Base-by-base conservation (phyloP, 2,888 invertebrate genomes). In the Coenonympha arcania region DNA sequence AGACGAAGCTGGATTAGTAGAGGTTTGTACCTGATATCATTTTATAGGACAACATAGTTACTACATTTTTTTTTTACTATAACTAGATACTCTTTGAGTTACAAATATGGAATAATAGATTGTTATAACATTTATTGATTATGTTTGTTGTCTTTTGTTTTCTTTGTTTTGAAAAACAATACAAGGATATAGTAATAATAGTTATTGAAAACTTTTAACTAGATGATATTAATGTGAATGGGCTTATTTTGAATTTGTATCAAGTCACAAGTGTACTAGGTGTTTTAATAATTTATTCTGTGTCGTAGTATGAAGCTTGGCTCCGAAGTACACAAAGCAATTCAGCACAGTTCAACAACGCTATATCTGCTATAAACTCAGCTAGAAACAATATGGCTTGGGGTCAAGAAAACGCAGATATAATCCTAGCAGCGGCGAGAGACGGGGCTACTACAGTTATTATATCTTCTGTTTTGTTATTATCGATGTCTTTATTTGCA, bases 271-370 rank as follows among this genome's bases (percentile, higher is more conserved):
- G n/a, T n/a, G n/a, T n/a, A n/a, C n/a, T n/a, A n/a, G n/a, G n/a
- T n/a, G n/a, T n/a, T n/a, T n/a, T n/a, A n/a, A n/a, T n/a, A n/a
- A n/a, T n/a, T n/a, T n/a, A 31, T 39, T 45, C 48, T 54, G 40
- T 22, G 30, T 67, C 60, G 3, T 68, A 84, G 84, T 83, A 73
- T 31, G 76, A 82, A 57, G 54, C 63, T 3, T 84, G 86, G 86
- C 68, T 83, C 0, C 65, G 59, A 1, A 54, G 65, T 5, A 72
- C 76, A 0, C 84, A 83, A 50, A 43, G 56, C 0, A 52, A 54
- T 9, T 63, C 71, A 9, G 58, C 65, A 0, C 78, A 83, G 49
- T 81, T 64, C 53, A 62, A 50, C 22, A 57, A 68, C 2, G 70
- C 71, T 0, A 56, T 83, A 6, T 69, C 63, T 4, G 69, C 75